These are phyloP conservation scores for Podilymbus podiceps DNA, from an alignment of 2,113 vertebrate species.

Conservation along the genomic window DNA sequence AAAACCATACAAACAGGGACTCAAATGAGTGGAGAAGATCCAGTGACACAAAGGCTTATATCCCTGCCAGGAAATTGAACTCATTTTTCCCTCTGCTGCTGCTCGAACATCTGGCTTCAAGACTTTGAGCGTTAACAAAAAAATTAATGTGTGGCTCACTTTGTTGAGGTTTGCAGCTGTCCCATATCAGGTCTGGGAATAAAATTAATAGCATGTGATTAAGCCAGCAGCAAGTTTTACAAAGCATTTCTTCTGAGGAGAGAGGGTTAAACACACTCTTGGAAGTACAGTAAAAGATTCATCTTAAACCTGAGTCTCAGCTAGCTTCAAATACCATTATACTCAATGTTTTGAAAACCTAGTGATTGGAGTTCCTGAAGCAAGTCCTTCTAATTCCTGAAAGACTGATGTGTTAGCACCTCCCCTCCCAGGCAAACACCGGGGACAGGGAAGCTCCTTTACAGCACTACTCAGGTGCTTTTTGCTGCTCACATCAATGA, in stretches of 20 bases:
- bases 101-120: background rate
- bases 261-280: background rate
- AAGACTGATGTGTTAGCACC: too few species aligned
- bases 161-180: background rate
- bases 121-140: background rate
- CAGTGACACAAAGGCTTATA: background rate
- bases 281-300: background rate
- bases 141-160: background rate
- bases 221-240: background rate
- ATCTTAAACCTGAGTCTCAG: background rate
- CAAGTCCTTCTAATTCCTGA: background rate
- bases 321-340: background rate
- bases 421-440: rapidly evolving
- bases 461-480: background rate
- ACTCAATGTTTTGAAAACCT: background rate
- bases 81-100: background rate
- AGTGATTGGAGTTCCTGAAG: background rate
- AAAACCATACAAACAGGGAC: background rate
- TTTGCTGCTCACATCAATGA: background rate
- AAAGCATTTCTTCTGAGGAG: background rate
- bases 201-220: background rate
- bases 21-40: background rate
- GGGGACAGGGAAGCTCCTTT: background rate
- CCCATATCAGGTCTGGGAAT: background rate
- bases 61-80: background rate